phyloP scores from a whole-genome alignment of 2,888 invertebrate genomes.

The Psylliodes chrysocephalus region DNA sequence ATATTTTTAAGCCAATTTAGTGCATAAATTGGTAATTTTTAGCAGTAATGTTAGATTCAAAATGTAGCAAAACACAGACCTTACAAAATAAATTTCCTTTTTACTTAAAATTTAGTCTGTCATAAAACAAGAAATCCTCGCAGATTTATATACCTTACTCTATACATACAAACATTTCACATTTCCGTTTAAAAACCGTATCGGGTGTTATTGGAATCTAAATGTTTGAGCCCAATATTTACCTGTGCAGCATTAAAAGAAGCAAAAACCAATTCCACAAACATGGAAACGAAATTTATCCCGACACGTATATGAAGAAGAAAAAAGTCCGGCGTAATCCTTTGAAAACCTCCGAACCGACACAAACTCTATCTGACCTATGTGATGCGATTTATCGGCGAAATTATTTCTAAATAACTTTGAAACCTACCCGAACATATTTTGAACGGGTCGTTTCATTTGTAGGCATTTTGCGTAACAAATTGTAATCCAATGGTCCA shows the following conservation, averaged over 20 bases:
- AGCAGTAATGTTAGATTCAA: no score
- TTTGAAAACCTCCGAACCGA: conserved; percentile 18
- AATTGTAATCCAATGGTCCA: conserved; percentile 60
- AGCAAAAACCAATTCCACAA: not conserved
- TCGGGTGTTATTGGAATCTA: not conserved
- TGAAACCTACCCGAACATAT: conserved; percentile 22
- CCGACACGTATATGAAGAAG: conserved; percentile 14
- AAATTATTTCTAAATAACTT: conserved; percentile 50
- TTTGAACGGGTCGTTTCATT: conserved; percentile 51
- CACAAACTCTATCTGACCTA: conserved; percentile 44
- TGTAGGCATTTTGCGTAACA: conserved; percentile 59
- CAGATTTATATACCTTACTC: no score
- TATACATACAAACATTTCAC: no score
- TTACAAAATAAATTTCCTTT: no score
- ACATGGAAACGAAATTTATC: conserved; percentile 9
- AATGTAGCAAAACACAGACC: no score
- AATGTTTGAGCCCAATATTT: conserved; percentile 10
- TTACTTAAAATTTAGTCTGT: no score
- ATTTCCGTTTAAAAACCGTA: not conserved
- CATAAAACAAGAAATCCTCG: no score
- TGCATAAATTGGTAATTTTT: no score
- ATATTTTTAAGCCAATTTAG: no score
- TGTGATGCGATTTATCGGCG: conserved; percentile 46
- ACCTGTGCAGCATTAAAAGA: conserved; percentile 6
- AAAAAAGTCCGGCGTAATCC: conserved; percentile 27